Evolutionary conservation across 35 echinoderm and acorn worm genomes (phyloP).

Genomic region (Ophioderma brevispina): DNA sequence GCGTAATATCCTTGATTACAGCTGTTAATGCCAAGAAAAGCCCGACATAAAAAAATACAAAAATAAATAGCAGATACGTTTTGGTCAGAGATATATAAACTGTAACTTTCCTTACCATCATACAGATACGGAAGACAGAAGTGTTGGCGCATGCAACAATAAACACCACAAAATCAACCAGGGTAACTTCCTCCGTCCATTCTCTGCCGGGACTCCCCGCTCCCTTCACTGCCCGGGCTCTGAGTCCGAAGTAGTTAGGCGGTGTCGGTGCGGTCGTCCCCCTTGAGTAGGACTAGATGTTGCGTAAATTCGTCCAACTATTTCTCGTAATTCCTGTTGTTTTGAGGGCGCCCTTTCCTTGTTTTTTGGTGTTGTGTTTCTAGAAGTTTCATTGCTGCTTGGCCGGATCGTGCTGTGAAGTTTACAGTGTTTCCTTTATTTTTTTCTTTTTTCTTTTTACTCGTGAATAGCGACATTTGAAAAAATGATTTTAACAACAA

Average conservation of each 20-base stretch:
- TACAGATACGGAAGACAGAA: no score
- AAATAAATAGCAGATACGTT: no score
- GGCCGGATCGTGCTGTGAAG: no score
- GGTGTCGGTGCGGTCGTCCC: neutral
- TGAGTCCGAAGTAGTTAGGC: slow-evolving; percentile 36
- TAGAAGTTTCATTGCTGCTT: slow-evolving; percentile 91
- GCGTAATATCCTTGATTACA: no score
- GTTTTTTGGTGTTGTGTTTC: slow-evolving; percentile 95
- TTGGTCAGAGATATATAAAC: no score
- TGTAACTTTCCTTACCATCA: no score
- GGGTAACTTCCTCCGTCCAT: slow-evolving; percentile 65
- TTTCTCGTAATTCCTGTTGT: slow-evolving; percentile 82
- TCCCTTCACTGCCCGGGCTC: slow-evolving; percentile 39
- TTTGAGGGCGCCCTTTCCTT: slow-evolving; percentile 92
- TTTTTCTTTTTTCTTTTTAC: no score
- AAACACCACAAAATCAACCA: neutral
- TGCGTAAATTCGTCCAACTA: slow-evolving; percentile 80
- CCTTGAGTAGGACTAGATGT: slow-evolving; percentile 32
- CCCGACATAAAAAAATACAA: no score
- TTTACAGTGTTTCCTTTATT: no score
- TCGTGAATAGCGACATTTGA: no score
- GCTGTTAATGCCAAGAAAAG: no score
- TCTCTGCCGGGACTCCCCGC: slow-evolving; percentile 18
- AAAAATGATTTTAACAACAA: no score
- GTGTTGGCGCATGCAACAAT: neutral